These are phyloP conservation scores for Lophochroa leadbeateri DNA, from an alignment of 2,113 vertebrate species.

Conservation along the genomic window DNA sequence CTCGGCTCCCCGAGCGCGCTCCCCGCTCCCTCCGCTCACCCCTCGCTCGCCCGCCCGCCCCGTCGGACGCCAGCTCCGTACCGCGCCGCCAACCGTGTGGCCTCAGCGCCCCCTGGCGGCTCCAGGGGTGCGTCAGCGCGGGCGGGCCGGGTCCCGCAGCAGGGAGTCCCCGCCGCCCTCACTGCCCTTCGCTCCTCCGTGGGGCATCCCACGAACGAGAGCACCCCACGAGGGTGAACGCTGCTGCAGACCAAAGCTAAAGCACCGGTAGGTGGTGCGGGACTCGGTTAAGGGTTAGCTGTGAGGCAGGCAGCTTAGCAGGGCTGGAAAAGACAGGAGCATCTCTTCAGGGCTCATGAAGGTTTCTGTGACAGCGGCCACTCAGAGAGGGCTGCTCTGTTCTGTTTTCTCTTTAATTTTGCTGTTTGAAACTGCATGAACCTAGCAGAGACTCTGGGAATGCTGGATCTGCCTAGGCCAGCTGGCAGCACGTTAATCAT, in stretches of 20 bases:
- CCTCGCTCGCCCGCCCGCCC: neutral
- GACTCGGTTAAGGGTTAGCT: neutral
- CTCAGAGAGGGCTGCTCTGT: neutral
- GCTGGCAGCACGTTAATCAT: neutral
- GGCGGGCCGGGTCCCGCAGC: too few species aligned
- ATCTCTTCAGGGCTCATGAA: neutral
- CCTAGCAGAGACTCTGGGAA: neutral
- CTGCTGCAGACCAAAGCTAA: neutral
- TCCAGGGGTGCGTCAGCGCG: neutral
- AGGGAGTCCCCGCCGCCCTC: accelerated
- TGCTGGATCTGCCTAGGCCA: neutral
- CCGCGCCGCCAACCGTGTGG: slow-evolving; percentile 23
- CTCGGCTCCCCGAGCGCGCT: too few species aligned
- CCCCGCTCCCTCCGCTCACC: neutral
- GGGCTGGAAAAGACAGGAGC: neutral
- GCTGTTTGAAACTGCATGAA: neutral
- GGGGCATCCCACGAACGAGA: neutral
- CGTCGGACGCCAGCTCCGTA: neutral
- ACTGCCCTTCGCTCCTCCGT: accelerated
- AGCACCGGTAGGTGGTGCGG: neutral
- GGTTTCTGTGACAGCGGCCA: neutral
- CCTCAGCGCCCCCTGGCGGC: slow-evolving; percentile 67
- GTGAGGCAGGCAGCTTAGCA: neutral
- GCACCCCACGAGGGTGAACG: neutral
- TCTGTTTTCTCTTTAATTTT: neutral